These are phyloP conservation scores for Zaprionus lachaisei DNA, from an alignment of 1,140 invertebrate genomes.

Conservation along the genomic window DNA sequence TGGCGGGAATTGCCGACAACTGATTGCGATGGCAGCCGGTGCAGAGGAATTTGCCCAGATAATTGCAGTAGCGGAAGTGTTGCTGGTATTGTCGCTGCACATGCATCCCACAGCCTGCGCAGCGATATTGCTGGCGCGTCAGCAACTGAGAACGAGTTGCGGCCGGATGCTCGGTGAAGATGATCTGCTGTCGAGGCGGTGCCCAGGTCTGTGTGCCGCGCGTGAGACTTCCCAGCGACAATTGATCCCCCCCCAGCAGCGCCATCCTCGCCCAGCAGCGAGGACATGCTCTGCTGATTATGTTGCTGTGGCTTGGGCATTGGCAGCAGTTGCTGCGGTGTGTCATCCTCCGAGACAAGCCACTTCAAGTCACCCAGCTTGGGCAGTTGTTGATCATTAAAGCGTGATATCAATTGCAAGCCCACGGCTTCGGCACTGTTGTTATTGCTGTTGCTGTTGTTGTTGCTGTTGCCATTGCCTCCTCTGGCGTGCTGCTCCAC, in stretches of 20 bases:
- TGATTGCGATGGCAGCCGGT: constrained; percentile 94
- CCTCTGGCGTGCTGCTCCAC: constrained; percentile 34
- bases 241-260: neutral
- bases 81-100: constrained; percentile 90
- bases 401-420: constrained; percentile 90
- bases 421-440: constrained; percentile 92
- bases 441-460: neutral
- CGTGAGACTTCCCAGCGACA: constrained; percentile 84
- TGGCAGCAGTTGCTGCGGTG: constrained; percentile 91
- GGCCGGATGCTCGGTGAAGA: constrained; percentile 91
- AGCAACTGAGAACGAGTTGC: constrained; percentile 88
- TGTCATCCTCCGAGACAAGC: constrained; percentile 92
- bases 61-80: constrained; percentile 92
- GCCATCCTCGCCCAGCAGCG: constrained; percentile 86
- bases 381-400: constrained; percentile 91
- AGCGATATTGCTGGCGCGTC: constrained; percentile 92
- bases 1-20: constrained; percentile 90
- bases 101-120: constrained; percentile 94
- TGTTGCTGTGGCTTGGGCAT: constrained; percentile 86
- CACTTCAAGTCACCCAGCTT: constrained; percentile 92
- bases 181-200: constrained; percentile 93
- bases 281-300: constrained; percentile 4
- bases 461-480: neutral
- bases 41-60: constrained; percentile 95
- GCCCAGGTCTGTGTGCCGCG: constrained; percentile 93